Percentiles rank a stretch among this genome's conserved stretches.
Conservation (phyloP, 2,797 vertebrate species). For the Rachycentron canadum region DNA sequence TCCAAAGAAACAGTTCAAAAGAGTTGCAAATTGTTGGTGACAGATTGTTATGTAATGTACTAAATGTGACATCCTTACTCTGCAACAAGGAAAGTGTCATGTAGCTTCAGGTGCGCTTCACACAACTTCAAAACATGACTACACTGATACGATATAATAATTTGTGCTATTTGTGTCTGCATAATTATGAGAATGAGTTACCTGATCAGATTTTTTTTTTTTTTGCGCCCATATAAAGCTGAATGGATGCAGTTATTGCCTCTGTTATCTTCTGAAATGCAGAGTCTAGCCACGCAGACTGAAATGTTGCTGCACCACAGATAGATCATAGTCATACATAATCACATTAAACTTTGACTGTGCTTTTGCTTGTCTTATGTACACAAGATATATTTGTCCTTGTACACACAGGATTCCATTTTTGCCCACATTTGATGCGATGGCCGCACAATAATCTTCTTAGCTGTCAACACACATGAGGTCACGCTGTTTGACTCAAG, state of each 20-base stretch:
- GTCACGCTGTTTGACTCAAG: not conserved
- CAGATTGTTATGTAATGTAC: slow-evolving; percentile 43
- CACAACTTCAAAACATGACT: slow-evolving; percentile 3
- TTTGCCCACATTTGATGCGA: not conserved
- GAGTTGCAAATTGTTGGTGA: slow-evolving; percentile 24
- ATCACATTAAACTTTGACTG: slow-evolving; percentile 13
- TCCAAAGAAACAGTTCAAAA: slow-evolving; percentile 1
- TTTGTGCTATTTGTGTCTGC: not conserved
- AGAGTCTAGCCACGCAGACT: slow-evolving; percentile 32
- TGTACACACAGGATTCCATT: not conserved
- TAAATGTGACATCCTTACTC: slow-evolving; percentile 4
- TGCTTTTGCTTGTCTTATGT: slow-evolving; percentile 10
- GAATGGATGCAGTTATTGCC: not conserved
- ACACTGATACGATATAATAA: not conserved
- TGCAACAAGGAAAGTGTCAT: too few species aligned
- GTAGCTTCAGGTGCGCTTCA: slow-evolving; percentile 2
- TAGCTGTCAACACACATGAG: slow-evolving; percentile 21
- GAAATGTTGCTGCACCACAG: slow-evolving; percentile 3
- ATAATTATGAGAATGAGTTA: not conserved
- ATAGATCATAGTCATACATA: not conserved
- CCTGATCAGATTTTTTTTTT: not conserved
- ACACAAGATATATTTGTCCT: slow-evolving; percentile 1
- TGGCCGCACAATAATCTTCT: not conserved
- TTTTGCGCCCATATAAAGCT: not conserved
- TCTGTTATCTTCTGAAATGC: slow-evolving; percentile 4